Evolutionary conservation across 2,113 vertebrate genomes (phyloP).

Genomic region (Phrynosoma platyrhinos): DNA sequence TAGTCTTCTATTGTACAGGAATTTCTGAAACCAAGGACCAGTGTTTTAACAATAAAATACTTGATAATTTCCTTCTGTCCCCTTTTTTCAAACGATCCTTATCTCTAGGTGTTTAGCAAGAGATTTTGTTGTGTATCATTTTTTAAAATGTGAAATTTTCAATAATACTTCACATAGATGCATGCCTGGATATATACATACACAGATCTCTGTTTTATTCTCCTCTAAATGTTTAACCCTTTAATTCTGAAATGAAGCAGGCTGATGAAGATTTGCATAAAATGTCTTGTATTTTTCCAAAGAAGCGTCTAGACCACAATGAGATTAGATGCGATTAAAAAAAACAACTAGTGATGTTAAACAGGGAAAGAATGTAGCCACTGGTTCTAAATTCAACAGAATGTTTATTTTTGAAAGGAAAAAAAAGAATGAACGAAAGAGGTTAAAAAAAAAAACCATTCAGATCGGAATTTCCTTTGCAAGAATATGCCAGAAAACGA

Average conservation of each 20-base stretch:
- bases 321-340: background rate
- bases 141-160: too few relatives aligned
- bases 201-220: background rate
- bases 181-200: background rate
- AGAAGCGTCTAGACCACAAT: background rate
- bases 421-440: too few relatives aligned
- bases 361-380: background rate
- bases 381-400: background rate
- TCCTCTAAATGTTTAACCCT: background rate
- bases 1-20: background rate
- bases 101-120: too few relatives aligned
- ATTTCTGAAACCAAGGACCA: background rate
- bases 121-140: too few relatives aligned
- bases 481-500: background rate
- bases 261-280: background rate
- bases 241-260: background rate
- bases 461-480: background rate
- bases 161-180: too few relatives aligned
- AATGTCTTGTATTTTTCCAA: background rate
- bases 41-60: background rate
- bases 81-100: background rate
- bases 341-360: background rate
- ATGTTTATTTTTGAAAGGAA: background rate
- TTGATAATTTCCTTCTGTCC: background rate
- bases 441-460: accelerated